Conservation (phyloP, 2,113 vertebrate genomes). For the Tragelaphus imberbis region DNA sequence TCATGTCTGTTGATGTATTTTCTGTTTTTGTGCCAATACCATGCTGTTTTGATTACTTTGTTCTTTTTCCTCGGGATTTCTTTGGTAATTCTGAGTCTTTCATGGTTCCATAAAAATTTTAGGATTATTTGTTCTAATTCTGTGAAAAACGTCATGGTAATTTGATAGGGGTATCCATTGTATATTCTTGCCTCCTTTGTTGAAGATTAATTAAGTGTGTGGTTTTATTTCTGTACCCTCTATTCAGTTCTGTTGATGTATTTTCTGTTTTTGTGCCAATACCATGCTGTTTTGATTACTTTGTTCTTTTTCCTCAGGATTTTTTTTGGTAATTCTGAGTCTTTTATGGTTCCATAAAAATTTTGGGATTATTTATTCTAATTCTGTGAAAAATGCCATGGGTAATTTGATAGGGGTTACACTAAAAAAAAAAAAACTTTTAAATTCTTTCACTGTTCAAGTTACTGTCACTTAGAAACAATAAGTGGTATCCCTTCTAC, state of each 20-base stretch:
- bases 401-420: not conserved
- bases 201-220: not conserved
- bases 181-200: not conserved
- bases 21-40: not conserved
- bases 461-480: not conserved
- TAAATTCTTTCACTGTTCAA: not conserved
- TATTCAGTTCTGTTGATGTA: not conserved
- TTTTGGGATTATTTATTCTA: not conserved
- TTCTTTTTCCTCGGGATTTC: not conserved
- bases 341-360: not conserved
- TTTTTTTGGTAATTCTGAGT: not conserved
- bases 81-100: not conserved
- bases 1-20: not conserved
- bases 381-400: not conserved
- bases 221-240: not conserved
- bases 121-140: not conserved
- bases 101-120: not conserved
- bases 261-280: not conserved
- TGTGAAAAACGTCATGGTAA: not conserved
- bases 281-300: not conserved
- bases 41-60: not conserved
- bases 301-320: not conserved
- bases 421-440: not conserved
- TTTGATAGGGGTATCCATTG: not conserved
- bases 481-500: not conserved